Conservation (phyloP, 2,113 vertebrate genomes). For the Argyrosomus japonicus region DNA sequence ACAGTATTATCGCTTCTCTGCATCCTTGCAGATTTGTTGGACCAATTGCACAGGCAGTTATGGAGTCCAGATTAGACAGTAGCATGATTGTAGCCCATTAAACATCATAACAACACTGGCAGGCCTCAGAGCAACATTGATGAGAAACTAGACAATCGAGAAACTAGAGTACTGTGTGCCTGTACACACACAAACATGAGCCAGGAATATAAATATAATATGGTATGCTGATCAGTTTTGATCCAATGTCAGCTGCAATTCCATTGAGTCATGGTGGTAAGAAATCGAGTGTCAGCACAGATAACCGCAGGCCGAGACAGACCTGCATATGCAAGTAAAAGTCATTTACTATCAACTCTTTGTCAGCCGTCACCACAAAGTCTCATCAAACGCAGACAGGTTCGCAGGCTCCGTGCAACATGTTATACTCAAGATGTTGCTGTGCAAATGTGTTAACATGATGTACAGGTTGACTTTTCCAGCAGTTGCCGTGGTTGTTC, state of each 20-base stretch:
- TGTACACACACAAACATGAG: not conserved
- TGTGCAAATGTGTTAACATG: not conserved
- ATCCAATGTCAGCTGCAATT: slow-evolving; percentile 17
- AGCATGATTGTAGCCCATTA: not conserved
- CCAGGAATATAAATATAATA: not conserved
- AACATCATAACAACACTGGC: not conserved
- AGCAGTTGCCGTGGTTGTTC: not conserved
- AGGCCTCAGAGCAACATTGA: not conserved
- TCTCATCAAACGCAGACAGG: not conserved
- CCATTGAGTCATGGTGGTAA: not conserved
- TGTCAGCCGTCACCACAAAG: not conserved
- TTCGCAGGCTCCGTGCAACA: not conserved
- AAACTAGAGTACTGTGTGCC: not conserved
- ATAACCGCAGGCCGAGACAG: slow-evolving; percentile 12
- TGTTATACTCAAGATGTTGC: not conserved
- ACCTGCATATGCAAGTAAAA: slow-evolving; percentile 15
- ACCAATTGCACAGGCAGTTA: not conserved
- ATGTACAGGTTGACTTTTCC: not conserved
- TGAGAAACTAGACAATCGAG: not conserved
- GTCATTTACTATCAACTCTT: slow-evolving; percentile 7
- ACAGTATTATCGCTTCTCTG: slow-evolving; percentile 2
- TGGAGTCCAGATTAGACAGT: slow-evolving; percentile 5
- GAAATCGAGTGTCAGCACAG: slow-evolving; percentile 6
- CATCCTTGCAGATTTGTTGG: slow-evolving; percentile 6
- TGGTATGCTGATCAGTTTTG: slow-evolving; percentile 23